phyloP scores from a whole-genome alignment of 2,888 invertebrate genomes.

The Leucania comma region DNA sequence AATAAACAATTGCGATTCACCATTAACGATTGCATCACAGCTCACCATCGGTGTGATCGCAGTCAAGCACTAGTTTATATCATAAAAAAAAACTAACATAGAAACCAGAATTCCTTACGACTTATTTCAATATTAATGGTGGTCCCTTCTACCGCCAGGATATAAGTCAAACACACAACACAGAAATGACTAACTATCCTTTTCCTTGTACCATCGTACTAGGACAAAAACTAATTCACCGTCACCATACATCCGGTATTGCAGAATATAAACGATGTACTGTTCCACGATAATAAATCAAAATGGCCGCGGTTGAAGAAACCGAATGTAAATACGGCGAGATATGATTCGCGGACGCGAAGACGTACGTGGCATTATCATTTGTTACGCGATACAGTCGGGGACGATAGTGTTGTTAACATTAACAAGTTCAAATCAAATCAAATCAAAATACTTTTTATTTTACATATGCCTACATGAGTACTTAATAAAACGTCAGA shows the following conservation, averaged over 20 bases:
- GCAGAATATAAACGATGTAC: slow-evolving; percentile 53
- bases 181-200: slow-evolving; percentile 28
- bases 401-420: slow-evolving; percentile 9
- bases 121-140: slow-evolving; percentile 9
- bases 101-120: neutral
- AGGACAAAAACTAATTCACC: slow-evolving; percentile 53
- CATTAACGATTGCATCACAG: no score
- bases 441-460: no score
- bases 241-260: slow-evolving; percentile 34
- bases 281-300: slow-evolving; percentile 57
- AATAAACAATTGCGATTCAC: no score
- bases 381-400: slow-evolving; percentile 56
- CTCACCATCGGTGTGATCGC: no score
- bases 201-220: slow-evolving; percentile 8
- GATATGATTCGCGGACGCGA: slow-evolving; percentile 64
- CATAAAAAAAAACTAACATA: no score
- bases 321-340: slow-evolving; percentile 64
- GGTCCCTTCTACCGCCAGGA: neutral
- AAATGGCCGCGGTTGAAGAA: slow-evolving; percentile 58
- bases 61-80: no score
- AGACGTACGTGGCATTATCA: slow-evolving; percentile 55
- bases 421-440: no score
- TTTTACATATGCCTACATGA: no score
- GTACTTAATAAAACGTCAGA: no score
- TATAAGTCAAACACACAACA: slow-evolving; percentile 4